Evolutionary conservation across 2,113 vertebrate species (phyloP).

Genomic region (Hemiscyllium ocellatum): DNA sequence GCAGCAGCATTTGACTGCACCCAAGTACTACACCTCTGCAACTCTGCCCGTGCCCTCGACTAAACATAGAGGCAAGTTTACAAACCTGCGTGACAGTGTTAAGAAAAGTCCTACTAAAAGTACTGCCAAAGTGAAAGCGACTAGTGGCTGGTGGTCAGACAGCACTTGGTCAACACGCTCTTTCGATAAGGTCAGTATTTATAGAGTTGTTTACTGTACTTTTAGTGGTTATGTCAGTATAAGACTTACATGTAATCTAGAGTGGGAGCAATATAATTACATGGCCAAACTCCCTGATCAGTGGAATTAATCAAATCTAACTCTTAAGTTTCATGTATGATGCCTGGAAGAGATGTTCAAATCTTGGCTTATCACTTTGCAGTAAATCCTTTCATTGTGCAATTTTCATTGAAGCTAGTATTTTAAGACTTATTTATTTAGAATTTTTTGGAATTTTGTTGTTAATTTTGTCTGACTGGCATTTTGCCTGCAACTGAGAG

Average conservation of each 20-base stretch:
- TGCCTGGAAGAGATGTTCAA: neutral
- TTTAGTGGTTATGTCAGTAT: neutral
- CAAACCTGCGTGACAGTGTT: conserved; percentile 74
- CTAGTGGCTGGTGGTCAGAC: conserved; percentile 55
- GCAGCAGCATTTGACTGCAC: neutral
- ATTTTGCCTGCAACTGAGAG: neutral
- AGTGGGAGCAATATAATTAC: neutral
- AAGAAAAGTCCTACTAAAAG: conserved; percentile 78
- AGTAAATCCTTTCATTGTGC: neutral
- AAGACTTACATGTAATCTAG: neutral
- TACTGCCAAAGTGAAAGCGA: conserved; percentile 61
- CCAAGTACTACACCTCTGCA: conserved; percentile 50
- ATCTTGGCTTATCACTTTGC: neutral
- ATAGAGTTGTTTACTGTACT: neutral
- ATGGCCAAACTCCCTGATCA: neutral
- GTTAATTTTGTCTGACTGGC: neutral
- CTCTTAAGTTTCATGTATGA: neutral
- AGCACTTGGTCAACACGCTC: conserved; percentile 54
- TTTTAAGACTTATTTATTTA: neutral
- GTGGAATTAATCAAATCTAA: neutral
- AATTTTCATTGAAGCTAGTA: neutral
- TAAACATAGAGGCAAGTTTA: conserved; percentile 64
- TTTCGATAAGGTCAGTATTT: conserved; percentile 58
- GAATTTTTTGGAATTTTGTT: neutral
- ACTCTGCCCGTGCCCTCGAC: conserved; percentile 53